These are phyloP conservation scores for Campaea margaritaria DNA, from an alignment of 2,888 invertebrate genomes.

Conservation along the genomic window DNA sequence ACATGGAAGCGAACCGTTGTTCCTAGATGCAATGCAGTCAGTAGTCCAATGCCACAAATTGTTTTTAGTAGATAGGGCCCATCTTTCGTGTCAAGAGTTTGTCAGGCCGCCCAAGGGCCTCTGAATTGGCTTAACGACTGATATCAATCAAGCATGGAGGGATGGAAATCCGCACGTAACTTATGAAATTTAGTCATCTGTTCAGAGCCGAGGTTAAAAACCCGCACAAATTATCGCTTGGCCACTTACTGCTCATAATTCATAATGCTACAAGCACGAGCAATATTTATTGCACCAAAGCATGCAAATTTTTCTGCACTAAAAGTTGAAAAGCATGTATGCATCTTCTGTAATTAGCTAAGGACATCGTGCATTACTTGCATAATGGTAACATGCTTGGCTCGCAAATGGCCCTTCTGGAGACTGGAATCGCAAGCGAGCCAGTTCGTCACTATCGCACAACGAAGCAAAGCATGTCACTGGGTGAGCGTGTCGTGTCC, in stretches of 20 bases:
- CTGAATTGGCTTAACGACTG: no score
- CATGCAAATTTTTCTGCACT: neutral
- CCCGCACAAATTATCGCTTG: no score
- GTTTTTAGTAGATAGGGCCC: no score
- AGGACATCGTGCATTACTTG: constrained; percentile 1
- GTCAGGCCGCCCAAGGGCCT: no score
- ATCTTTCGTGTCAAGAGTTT: no score
- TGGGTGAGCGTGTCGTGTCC: constrained; percentile 40
- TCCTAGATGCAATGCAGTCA: constrained; percentile 5
- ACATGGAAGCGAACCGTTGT: constrained; percentile 14
- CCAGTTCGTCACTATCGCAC: constrained; percentile 26
- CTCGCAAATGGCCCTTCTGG: constrained; percentile 22
- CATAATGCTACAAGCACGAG: no score
- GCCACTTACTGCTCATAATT: no score
- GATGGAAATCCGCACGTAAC: no score
- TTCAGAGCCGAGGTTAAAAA: no score
- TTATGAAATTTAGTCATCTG: no score
- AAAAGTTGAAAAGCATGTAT: neutral
- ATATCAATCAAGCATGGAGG: no score
- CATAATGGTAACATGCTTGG: constrained; percentile 17
- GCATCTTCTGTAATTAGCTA: neutral
- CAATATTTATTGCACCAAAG: no score
- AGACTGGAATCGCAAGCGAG: constrained; percentile 29
- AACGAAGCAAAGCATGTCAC: constrained; percentile 41
- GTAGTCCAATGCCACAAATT: neutral